phyloP scores from a whole-genome alignment of 2,113 vertebrate genomes.

The Rhagologus leucostigma region DNA sequence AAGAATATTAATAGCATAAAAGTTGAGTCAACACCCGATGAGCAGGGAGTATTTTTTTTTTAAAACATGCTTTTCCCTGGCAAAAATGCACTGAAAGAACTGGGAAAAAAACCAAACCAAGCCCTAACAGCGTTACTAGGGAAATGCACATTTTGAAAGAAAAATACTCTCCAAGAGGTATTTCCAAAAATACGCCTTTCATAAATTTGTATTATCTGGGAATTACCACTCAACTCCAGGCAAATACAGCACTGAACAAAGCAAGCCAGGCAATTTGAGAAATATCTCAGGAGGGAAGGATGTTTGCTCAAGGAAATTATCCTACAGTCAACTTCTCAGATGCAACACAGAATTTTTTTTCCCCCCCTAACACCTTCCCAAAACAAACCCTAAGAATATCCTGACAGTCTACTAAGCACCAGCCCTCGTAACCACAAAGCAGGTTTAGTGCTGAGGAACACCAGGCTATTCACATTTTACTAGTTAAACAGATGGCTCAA shows the following conservation, averaged over 20 bases:
- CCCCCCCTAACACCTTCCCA: neutral
- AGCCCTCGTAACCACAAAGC: neutral
- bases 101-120: neutral
- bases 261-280: neutral
- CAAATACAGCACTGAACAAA: constrained; percentile 11
- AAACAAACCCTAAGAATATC: neutral
- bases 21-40: neutral
- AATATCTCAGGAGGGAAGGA: neutral
- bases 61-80: neutral
- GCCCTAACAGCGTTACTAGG: rapidly evolving
- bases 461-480: neutral
- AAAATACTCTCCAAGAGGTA: neutral
- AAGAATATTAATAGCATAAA: neutral
- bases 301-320: constrained; percentile 26
- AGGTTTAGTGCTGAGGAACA: neutral
- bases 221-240: constrained; percentile 7
- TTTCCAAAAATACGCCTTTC: neutral
- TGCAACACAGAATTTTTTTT: neutral
- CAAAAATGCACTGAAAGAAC: neutral
- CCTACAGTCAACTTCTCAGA: neutral
- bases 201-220: neutral
- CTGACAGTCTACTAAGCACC: neutral
- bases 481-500: neutral
- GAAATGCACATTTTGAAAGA: neutral
- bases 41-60: neutral